Evolutionary conservation across 1,140 invertebrate genomes (phyloP).

Genomic region (Campoletis sonorensis): DNA sequence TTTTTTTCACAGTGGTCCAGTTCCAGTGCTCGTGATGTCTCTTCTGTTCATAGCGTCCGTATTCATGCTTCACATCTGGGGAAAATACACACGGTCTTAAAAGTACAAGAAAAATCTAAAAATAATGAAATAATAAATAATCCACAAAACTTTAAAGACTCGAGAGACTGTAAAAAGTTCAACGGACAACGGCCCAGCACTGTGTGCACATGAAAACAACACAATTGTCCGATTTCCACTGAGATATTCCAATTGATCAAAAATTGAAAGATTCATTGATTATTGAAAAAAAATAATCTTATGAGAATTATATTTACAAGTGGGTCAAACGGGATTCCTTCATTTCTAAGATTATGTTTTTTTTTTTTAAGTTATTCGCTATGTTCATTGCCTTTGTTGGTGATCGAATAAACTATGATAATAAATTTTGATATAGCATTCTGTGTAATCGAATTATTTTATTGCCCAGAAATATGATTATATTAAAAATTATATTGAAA

Average conservation of each 20-base stretch:
- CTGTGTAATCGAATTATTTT: constrained; percentile 29
- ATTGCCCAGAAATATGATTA: not conserved
- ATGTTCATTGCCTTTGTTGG: not conserved
- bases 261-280: not conserved
- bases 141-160: constrained; percentile 9
- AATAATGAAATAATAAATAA: not conserved
- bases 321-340: not conserved
- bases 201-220: constrained; percentile 34
- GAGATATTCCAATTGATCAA: constrained; percentile 1
- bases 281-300: not conserved
- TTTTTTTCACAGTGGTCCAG: constrained; percentile 91
- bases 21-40: constrained; percentile 99
- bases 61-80: constrained; percentile 99
- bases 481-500: constrained; percentile 38
- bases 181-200: constrained; percentile 14
- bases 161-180: constrained; percentile 36
- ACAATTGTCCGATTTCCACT: constrained; percentile 27
- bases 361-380: constrained; percentile 33
- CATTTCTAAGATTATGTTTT: constrained; percentile 20
- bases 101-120: constrained; percentile 21
- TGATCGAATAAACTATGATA: constrained; percentile 10
- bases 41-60: constrained; percentile 99
- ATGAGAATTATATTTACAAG: not conserved
- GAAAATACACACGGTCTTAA: constrained; percentile 98
- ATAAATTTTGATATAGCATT: constrained; percentile 42